Evolutionary conservation across 2,113 vertebrate genomes (phyloP).

Genomic region (Pelvicachromis taeniatus): DNA sequence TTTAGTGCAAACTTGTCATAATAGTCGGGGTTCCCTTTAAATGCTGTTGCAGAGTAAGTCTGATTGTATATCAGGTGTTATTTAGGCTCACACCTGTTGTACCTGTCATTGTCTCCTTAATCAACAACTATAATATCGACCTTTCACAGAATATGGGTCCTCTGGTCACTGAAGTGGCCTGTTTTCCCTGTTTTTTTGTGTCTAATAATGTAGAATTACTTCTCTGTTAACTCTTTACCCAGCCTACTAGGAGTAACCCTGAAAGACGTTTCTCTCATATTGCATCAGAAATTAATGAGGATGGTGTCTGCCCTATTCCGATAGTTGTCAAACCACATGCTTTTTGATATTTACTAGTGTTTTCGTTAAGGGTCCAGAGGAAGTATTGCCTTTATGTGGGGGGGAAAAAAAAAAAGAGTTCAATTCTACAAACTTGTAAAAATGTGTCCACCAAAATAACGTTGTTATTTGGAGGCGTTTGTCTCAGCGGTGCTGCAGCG

Average conservation of each 20-base stretch:
- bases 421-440: background rate
- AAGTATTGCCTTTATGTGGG: background rate
- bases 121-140: background rate
- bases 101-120: slow-evolving; percentile 25
- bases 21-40: no score
- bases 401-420: no score
- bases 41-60: background rate
- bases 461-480: background rate
- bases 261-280: background rate
- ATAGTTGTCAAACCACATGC: background rate
- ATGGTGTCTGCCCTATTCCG: background rate
- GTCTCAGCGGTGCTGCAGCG: background rate
- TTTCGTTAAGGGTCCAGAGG: background rate
- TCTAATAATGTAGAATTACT: background rate
- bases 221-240: background rate
- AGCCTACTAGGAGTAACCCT: background rate
- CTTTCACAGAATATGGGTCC: background rate
- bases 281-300: background rate
- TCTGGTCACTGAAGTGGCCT: background rate
- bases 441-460: background rate
- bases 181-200: background rate
- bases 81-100: background rate
- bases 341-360: background rate
- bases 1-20: no score
- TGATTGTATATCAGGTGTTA: background rate